phyloP scores from a whole-genome alignment of 1,140 invertebrate genomes.

The Chironomus striatipennis region DNA sequence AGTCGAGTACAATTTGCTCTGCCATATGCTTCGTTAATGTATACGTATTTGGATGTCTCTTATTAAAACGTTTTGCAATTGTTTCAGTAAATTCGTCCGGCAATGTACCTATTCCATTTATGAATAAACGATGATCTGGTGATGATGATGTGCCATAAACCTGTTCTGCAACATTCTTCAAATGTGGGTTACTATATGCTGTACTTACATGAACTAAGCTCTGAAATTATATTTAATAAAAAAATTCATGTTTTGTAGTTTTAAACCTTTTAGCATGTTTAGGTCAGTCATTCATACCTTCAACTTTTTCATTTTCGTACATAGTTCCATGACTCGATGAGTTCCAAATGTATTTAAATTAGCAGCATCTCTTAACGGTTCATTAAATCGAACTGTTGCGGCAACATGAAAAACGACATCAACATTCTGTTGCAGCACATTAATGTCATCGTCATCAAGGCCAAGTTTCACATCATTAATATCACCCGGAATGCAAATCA shows the following conservation, averaged over 20 bases:
- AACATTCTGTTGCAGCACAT: conserved; percentile 49
- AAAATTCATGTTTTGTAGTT: conserved; percentile 24
- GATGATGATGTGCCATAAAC: conserved; percentile 55
- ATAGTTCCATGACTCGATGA: conserved; percentile 48
- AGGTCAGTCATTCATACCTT: conserved; percentile 50
- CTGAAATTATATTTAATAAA: conserved; percentile 38
- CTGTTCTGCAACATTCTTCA: conserved; percentile 55
- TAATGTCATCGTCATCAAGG: conserved; percentile 46
- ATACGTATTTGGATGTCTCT: conserved; percentile 79
- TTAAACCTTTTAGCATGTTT: not conserved
- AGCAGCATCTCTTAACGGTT: conserved; percentile 57
- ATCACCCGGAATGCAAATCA: conserved; percentile 41
- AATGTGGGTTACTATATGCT: conserved; percentile 76
- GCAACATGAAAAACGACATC: conserved; percentile 77
- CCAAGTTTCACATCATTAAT: conserved; percentile 35
- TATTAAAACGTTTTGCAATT: conserved; percentile 45
- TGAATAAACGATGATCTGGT: conserved; percentile 51
- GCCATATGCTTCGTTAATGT: conserved; percentile 80
- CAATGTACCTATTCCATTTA: conserved; percentile 50
- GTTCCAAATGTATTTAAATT: conserved; percentile 54
- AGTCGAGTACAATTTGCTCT: conserved; percentile 60
- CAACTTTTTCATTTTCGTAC: conserved; percentile 55
- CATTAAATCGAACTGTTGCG: conserved; percentile 78
- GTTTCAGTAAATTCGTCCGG: conserved; percentile 49
- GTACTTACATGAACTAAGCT: conserved; percentile 80